These are phyloP conservation scores for Nothocercus nigrocapillus DNA, from an alignment of 2,113 vertebrate genomes.

Conservation along the genomic window DNA sequence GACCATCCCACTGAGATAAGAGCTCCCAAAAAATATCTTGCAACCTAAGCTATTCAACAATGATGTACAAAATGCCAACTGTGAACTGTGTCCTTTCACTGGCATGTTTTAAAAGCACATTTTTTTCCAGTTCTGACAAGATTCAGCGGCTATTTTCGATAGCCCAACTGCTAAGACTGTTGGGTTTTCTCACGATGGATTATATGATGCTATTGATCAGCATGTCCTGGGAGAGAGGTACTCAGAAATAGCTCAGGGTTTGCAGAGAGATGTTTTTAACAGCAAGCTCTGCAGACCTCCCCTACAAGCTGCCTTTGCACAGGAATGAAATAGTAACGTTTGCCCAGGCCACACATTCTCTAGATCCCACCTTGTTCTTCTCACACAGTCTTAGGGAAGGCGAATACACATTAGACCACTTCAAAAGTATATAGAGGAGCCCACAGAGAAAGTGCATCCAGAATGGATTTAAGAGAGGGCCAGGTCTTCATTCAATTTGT, in stretches of 20 bases:
- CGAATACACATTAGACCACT: fast-evolving
- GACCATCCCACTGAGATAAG: fast-evolving
- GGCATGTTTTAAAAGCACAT: background rate
- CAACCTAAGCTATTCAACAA: background rate
- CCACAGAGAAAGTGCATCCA: background rate
- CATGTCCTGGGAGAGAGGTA: background rate
- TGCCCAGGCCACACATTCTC: background rate
- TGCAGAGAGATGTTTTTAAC: background rate
- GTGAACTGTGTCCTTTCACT: background rate
- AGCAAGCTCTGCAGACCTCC: background rate
- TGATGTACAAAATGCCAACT: background rate
- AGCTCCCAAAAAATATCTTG: background rate
- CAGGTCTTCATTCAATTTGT: background rate
- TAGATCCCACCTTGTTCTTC: background rate
- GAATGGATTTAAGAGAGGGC: background rate
- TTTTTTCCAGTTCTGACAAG: background rate
- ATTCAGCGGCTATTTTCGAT: background rate
- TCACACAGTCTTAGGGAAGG: background rate
- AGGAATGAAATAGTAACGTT: background rate
- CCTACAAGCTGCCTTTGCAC: background rate
- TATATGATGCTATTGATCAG: background rate
- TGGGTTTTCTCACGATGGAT: background rate
- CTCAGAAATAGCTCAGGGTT: background rate
- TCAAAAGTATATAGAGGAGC: background rate
- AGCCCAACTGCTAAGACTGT: background rate